Evolutionary conservation across 2,888 invertebrate genomes (phyloP), one percentile per base, ranked within the genome.

Genomic region (Eristalis pertinax): DNA sequence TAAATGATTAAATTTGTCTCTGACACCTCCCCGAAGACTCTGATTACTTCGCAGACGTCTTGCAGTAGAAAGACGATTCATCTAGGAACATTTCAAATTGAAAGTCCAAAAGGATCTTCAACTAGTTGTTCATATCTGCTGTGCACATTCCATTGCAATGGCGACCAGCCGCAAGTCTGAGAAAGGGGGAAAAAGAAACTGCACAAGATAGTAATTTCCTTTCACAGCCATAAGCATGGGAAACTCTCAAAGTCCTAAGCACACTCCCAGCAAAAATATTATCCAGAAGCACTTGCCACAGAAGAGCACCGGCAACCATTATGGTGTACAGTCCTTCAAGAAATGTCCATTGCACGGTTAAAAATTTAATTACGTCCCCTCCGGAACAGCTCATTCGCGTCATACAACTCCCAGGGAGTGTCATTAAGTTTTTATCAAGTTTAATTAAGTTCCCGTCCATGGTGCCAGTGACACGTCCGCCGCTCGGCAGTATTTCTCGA

Each of bases 381-480:
- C 50, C 50, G 68, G 50, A 68, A 32, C 50, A 68, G 50, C 26
- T 26, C 68, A 43, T 68, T 43, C 15, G 38, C 50, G 68, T 56
- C 68, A 19, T 29, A 22, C 50, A 68, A 68, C 50, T 29, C 60
- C 26, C 8, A 67, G 78, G 19, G 50, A 50, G 70, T 67, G 72
- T 68, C 79, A 80, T 84, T 84, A 79, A 76, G 72, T 80, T 85
- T 84, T 76, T 76, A 72, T 73, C 63, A 73, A 80, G 72, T 80
- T 73, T 85, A 85, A 85, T 85, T 76, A 85, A 80, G 76, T 85
- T 85, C 56, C 72, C 58, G 43, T 75, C 79, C 67, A 75, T 84
- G 50, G 50, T 76, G 72, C 68, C 41, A 76, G 56, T 76, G 84
- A 85, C 84, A 85, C 72, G 56, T 85, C 19, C 43, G n/a, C 4